Conservation (phyloP, 2,888 invertebrate species). For the Cephus spinipes region DNA sequence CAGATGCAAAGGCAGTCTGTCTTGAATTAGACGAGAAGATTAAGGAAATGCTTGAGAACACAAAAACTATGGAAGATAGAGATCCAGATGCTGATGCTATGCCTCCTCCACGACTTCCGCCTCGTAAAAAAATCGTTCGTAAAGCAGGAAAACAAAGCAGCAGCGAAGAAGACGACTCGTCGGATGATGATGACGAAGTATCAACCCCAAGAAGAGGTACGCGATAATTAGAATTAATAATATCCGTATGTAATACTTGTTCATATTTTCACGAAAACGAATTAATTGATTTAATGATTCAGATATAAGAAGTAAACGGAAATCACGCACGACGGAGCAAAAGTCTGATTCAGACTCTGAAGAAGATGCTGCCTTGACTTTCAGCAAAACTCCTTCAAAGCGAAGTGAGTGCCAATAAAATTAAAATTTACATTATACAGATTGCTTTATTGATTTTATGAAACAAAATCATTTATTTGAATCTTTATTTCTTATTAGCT, state of each 20-base stretch:
- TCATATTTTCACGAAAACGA: not conserved
- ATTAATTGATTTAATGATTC: not conserved
- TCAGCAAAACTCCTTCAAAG: not conserved
- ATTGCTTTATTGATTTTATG: not conserved
- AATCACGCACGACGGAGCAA: not conserved
- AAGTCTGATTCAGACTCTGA: not conserved
- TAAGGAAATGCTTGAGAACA: slow-evolving; percentile 46
- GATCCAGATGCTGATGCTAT: slow-evolving; percentile 46
- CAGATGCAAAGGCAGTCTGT: slow-evolving; percentile 49
- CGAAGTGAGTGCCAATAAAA: not conserved
- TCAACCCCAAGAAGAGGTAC: not conserved
- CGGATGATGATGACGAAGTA: slow-evolving; percentile 28
- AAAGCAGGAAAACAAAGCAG: slow-evolving; percentile 17
- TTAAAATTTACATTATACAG: not conserved
- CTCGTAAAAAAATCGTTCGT: slow-evolving; percentile 21
- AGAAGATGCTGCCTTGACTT: not conserved
- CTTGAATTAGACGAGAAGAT: slow-evolving; percentile 58
- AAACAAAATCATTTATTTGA: not conserved
- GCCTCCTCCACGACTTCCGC: slow-evolving; percentile 53
- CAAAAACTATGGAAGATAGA: slow-evolving; percentile 33
- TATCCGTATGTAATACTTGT: not conserved
- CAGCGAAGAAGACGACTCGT: slow-evolving; percentile 37
- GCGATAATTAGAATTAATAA: not conserved
- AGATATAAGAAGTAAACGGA: not conserved
- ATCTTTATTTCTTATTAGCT: not conserved